These are phyloP conservation scores for Thamnophis sirtalis DNA, from an alignment of 2,113 vertebrate species.

Conservation along the genomic window DNA sequence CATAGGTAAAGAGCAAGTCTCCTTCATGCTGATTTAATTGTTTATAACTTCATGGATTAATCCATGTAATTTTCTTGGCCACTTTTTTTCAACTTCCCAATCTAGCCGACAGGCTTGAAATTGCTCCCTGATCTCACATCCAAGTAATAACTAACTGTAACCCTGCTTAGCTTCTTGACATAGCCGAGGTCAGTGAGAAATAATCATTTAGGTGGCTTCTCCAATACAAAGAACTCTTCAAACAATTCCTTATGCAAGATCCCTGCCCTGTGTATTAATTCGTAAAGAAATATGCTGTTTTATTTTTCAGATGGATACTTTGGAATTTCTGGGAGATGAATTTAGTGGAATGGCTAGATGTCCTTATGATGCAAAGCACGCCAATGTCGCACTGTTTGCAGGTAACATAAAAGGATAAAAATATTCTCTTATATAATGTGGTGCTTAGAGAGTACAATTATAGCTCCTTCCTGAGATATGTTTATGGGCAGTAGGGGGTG, in stretches of 20 bases:
- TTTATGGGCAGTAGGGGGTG: neutral
- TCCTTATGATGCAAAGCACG: slow-evolving; percentile 96
- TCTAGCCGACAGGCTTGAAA: neutral
- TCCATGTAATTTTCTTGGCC: neutral
- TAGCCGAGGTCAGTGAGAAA: neutral
- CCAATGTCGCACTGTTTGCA: slow-evolving; percentile 93
- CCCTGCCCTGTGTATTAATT: slow-evolving; percentile 13
- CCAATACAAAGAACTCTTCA: neutral
- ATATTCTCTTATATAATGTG: slow-evolving; percentile 2
- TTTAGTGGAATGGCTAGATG: slow-evolving; percentile 98
- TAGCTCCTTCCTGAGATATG: neutral
- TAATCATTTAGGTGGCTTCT: neutral
- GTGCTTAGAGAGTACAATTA: neutral
- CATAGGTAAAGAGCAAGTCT: neutral
- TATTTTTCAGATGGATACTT: slow-evolving; percentile 82
- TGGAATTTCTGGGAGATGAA: slow-evolving; percentile 90
- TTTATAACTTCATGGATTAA: neutral
- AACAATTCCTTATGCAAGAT: neutral
- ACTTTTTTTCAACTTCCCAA: neutral
- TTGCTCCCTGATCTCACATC: neutral
- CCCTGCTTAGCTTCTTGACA: neutral
- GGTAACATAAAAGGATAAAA: slow-evolving; percentile 68
- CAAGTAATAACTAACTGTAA: neutral
- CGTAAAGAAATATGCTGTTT: slow-evolving; percentile 40
- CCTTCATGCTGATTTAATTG: neutral